Conservation (phyloP, 2,797 vertebrate species). For the Rhynchonycteris naso region DNA sequence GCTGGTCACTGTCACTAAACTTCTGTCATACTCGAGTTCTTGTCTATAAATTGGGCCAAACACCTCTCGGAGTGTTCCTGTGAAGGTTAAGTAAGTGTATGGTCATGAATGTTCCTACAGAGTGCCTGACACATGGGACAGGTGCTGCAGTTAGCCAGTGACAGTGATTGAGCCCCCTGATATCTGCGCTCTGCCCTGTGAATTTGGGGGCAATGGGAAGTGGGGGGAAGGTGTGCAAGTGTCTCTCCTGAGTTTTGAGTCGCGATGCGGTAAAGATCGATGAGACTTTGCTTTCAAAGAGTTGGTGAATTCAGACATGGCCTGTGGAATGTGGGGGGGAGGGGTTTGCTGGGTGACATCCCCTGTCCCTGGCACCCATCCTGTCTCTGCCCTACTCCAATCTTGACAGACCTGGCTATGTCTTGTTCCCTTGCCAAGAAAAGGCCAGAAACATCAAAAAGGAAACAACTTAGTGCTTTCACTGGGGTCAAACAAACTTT, state of each 20-base stretch:
- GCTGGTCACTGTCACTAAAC: neutral
- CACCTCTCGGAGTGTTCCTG: neutral
- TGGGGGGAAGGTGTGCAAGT: accelerated
- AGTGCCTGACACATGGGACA: neutral
- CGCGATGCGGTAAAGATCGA: neutral
- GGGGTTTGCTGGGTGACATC: no score
- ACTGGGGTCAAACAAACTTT: constrained; percentile 54
- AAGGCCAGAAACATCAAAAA: constrained; percentile 26
- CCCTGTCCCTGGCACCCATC: neutral
- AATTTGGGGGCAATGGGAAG: neutral
- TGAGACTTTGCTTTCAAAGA: neutral
- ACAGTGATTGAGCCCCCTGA: neutral
- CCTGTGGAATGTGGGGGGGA: neutral
- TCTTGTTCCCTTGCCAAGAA: neutral
- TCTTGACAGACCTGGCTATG: neutral
- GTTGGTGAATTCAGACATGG: neutral
- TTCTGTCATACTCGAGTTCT: neutral
- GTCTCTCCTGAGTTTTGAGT: neutral
- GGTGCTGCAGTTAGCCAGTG: neutral
- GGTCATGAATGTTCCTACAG: neutral
- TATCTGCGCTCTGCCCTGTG: neutral
- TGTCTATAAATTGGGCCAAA: neutral
- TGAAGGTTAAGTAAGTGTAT: neutral
- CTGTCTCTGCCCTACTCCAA: neutral
- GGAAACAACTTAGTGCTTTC: constrained; percentile 11